Percentiles rank a stretch among this genome's conserved stretches.
These are phyloP conservation scores for Diadegma fenestrale DNA, from an alignment of 2,888 invertebrate genomes.

Conservation along the genomic window DNA sequence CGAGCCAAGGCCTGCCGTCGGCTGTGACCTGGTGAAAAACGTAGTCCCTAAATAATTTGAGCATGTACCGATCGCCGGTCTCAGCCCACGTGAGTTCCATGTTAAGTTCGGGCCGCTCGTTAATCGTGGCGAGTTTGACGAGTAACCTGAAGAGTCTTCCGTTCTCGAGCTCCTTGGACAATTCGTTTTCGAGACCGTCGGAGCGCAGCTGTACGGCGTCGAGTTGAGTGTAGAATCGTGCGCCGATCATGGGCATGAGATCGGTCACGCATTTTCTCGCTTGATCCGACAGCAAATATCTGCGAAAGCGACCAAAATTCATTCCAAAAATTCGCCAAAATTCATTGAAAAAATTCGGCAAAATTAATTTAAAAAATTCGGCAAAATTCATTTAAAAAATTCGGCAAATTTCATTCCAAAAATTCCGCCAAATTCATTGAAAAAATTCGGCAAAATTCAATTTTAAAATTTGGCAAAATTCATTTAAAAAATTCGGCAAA, in stretches of 20 bases:
- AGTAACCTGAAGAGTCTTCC: conserved; percentile 96
- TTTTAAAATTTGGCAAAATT: too few relatives aligned
- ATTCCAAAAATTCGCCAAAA: conserved; percentile 33
- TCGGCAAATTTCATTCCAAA: too few relatives aligned
- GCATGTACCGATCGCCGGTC: conserved; percentile 98
- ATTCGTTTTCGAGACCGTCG: conserved; percentile 95
- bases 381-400: too few relatives aligned
- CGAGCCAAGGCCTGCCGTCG: conserved; percentile 97
- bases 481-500: too few relatives aligned
- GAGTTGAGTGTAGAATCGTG: conserved; percentile 97
- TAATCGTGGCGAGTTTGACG: conserved; percentile 96
- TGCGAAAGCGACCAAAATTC: conserved; percentile 79
- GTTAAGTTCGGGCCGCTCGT: conserved; percentile 98
- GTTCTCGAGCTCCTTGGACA: conserved; percentile 97
- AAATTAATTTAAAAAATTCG: too few relatives aligned
- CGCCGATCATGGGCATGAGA: conserved; percentile 99
- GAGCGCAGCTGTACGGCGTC: conserved; percentile 95
- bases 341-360: too few relatives aligned
- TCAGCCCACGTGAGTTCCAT: conserved; percentile 98
- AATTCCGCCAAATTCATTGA: too few relatives aligned
- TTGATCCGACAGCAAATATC: conserved; percentile 91
- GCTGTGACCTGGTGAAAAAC: conserved; percentile 97
- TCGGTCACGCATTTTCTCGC: conserved; percentile 94
- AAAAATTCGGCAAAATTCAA: too few relatives aligned
- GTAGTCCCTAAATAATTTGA: conserved; percentile 98